These are phyloP conservation scores for Phylloscopus trochiloides DNA, from an alignment of 2,113 vertebrate species.

Conservation along the genomic window DNA sequence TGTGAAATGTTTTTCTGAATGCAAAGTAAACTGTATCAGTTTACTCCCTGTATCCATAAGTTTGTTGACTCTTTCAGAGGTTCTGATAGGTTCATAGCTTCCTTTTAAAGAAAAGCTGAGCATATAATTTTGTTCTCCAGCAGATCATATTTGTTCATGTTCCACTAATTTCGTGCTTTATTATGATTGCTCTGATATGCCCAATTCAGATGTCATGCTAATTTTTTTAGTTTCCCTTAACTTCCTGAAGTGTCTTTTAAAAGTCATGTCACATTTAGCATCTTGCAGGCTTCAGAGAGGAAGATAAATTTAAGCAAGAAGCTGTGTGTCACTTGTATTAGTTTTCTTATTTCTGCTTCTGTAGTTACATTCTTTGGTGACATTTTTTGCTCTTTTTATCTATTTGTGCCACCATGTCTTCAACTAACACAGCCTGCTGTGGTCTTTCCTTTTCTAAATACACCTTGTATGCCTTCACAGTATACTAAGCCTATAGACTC, in stretches of 20 bases:
- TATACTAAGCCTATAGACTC: neutral
- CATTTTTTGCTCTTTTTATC: neutral
- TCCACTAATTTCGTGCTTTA: neutral
- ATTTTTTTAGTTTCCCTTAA: neutral
- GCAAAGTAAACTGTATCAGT: neutral
- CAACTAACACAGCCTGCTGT: neutral
- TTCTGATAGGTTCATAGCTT: rapidly evolving
- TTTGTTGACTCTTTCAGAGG: neutral
- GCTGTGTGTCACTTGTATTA: neutral
- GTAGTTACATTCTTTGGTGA: neutral
- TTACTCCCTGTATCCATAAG: neutral
- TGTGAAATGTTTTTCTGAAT: neutral
- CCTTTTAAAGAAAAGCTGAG: neutral
- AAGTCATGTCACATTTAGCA: neutral
- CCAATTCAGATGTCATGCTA: neutral
- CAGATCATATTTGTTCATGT: neutral
- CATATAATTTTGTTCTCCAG: neutral
- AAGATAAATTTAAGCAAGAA: neutral
- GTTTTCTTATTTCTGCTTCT: neutral
- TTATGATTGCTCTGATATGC: neutral
- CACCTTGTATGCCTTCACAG: neutral
- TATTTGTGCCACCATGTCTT: neutral
- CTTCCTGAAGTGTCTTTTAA: neutral
- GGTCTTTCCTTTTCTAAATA: neutral
- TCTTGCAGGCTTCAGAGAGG: neutral